phyloP scores from a whole-genome alignment of 2,888 invertebrate genomes.

The Gisinianus flammeolus region DNA sequence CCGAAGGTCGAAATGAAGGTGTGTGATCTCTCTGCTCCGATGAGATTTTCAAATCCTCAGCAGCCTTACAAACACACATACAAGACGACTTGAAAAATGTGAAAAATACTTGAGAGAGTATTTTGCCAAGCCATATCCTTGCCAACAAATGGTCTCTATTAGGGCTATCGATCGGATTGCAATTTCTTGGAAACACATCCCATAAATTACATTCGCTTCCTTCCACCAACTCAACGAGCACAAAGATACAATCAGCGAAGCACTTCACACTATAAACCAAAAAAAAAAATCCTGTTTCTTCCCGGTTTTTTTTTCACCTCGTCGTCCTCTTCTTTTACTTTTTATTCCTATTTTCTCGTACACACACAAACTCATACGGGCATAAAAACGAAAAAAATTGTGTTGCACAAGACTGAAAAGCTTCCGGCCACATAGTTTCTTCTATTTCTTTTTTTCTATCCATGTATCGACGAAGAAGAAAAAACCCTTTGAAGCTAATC shows the following conservation, averaged over 20 bases:
- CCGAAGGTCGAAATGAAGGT: no score
- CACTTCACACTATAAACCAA: conserved; percentile 21
- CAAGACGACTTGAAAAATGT: no score
- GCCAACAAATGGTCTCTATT: conserved; percentile 45
- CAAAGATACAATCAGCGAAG: conserved; percentile 22
- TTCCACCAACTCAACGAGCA: background rate
- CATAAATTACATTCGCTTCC: conserved; percentile 42
- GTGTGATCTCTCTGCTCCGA: no score
- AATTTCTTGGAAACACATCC: conserved; percentile 40
- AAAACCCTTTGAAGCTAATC: conserved; percentile 22
- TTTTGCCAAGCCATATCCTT: background rate
- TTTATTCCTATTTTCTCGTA: background rate
- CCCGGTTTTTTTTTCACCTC: background rate
- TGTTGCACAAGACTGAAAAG: conserved; percentile 21
- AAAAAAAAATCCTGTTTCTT: conserved; percentile 12
- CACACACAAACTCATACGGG: background rate
- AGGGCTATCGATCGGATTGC: conserved; percentile 40
- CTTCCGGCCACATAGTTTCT: conserved; percentile 3
- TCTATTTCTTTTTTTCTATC: background rate
- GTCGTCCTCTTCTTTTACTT: background rate
- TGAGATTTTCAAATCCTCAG: no score
- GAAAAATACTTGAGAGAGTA: no score
- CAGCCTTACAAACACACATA: no score
- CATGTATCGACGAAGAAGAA: background rate
- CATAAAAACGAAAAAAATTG: background rate